Base-by-base conservation (phyloP, 2,888 invertebrate species). In the Coronaproctus castanopsis region DNA sequence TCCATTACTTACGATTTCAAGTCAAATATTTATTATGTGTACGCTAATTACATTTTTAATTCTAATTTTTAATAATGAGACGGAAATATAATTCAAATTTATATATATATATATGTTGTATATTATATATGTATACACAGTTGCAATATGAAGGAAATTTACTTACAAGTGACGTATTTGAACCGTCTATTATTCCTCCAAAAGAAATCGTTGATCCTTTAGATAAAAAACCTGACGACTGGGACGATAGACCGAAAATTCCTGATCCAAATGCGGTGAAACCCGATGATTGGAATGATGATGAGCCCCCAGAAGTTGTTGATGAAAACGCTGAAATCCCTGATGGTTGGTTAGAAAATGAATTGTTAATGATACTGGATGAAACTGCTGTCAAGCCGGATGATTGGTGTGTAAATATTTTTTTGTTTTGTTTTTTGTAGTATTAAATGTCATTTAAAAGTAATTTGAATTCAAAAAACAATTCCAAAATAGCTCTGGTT, bases 261-360 rank as follows among this genome's bases (percentile, higher is more conserved):
- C 81, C 88, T 1, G 93, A 96, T 72, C 85, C 88, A 1, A 79
- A 82, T 55, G 88, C 95, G 0, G 75, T 75, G 0, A 97, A 97
- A 70, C 97, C 97, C 0, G 88, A 84, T 0, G 95, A 97, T 71
- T 98, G 97, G 96, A 91, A 96, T 71, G 97, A 98, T 71, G 81
- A 81, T 68, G 90, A 88, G 21, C 95, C 96, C 0, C 84, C 87
- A 58, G 86, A 87, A 72, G 87, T 98, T 61, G 77, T 83, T 0
- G 95, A 96, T 73, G 80, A 83, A 63, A 80, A 78, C 67, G 91
- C 93, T 1, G 76, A 76, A 2, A 88, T 85, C 71, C 96, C 96
- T 0, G 82, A 80, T 19, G 91, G 87, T 19, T 97, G 96, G 96
- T 76, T 96, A 24, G 93, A 93, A 66, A 81, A 91, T 67, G 96